Conservation (phyloP, 2,797 vertebrate genomes). For the Sphenodon punctatus region DNA sequence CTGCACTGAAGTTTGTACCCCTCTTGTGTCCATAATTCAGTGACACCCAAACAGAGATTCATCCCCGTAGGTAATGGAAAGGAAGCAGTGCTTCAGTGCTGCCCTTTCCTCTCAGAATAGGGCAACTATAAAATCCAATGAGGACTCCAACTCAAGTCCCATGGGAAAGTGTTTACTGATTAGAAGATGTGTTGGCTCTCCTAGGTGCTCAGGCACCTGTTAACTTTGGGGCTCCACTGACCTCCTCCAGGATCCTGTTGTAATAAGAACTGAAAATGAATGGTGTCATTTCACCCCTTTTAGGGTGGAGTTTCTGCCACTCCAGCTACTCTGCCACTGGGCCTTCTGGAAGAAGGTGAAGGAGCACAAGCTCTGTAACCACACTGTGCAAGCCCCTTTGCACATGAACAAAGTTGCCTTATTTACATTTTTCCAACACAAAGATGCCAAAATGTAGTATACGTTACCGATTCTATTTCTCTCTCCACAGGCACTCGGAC, state of each 20-base stretch:
- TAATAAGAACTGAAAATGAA: neutral
- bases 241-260: neutral
- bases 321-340: too few species aligned
- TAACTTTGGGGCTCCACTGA: neutral
- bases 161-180: neutral
- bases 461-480: constrained; percentile 60
- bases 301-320: neutral
- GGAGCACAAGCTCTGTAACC: neutral
- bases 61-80: neutral
- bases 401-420: neutral
- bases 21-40: too few species aligned
- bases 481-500: constrained; percentile 63
- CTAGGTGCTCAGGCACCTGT: neutral
- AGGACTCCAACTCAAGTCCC: neutral
- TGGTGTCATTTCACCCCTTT: constrained; percentile 39
- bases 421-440: constrained; percentile 49
- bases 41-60: neutral
- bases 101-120: neutral
- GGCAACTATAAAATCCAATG: neutral
- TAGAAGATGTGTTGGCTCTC: neutral
- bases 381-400: neutral
- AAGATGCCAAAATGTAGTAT: constrained; percentile 52
- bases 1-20: neutral
- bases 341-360: constrained; percentile 27
- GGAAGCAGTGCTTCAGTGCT: too few species aligned